A percentile compares a stretch with the other conserved stretches of the same genome.
phyloP scores from a whole-genome alignment of 2,113 vertebrate genomes.

The Tauraco erythrolophus region DNA sequence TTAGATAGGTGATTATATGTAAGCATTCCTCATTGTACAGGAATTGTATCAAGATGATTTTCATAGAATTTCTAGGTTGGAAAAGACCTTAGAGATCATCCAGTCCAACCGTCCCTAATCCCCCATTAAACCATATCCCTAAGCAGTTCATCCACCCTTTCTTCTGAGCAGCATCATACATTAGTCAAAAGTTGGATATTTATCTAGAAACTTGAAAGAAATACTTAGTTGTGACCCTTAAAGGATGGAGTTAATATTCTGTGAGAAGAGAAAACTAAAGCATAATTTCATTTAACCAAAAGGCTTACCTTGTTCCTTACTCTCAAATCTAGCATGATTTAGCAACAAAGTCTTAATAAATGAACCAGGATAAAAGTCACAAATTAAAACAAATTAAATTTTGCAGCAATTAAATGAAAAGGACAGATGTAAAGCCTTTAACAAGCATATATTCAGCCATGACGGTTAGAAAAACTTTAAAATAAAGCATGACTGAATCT shows the following conservation, averaged over 20 bases:
- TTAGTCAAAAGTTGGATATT: neutral
- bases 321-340: neutral
- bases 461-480: neutral
- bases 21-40: neutral
- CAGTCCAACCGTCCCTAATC: too few relatives aligned
- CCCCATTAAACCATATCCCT: too few relatives aligned
- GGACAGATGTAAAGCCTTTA: neutral
- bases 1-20: neutral
- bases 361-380: neutral
- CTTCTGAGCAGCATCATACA: neutral
- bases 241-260: neutral
- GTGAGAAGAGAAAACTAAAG: neutral
- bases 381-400: neutral
- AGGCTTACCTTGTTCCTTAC: neutral
- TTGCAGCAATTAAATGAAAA: neutral
- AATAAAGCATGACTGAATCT: neutral
- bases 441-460: neutral
- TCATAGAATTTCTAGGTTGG: too few relatives aligned
- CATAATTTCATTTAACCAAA: neutral
- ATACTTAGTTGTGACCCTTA: rapidly evolving
- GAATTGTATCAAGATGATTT: neutral
- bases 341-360: neutral
- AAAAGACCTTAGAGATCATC: too few relatives aligned
- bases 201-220: neutral
- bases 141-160: too few relatives aligned